phyloP scores from a whole-genome alignment of 2,113 vertebrate genomes.

The Anser cygnoides region DNA sequence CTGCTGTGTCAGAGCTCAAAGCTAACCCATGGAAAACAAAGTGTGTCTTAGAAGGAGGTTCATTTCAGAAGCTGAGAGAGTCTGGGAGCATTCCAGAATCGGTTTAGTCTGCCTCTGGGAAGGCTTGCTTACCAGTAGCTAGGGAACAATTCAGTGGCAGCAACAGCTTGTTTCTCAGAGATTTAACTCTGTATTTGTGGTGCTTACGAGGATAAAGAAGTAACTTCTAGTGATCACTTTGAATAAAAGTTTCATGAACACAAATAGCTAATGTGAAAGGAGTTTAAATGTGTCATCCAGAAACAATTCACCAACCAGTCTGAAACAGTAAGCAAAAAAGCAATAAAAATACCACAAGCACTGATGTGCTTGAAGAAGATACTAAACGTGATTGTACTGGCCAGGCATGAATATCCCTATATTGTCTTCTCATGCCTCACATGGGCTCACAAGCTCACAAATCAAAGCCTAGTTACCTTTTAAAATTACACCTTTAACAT shows the following conservation, averaged over 20 bases:
- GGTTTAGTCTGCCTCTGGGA: constrained; percentile 22
- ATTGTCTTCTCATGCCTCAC: background rate
- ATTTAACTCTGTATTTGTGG: constrained; percentile 1
- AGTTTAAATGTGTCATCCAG: constrained; percentile 33
- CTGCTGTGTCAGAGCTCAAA: background rate
- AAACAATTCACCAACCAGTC: background rate
- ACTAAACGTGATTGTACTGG: background rate
- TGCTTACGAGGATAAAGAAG: constrained; percentile 5
- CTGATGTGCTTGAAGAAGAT: background rate
- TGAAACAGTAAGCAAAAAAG: background rate
- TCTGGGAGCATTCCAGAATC: constrained; percentile 7
- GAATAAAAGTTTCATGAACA: constrained; percentile 35
- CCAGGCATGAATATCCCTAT: background rate
- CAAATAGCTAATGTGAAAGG: constrained; percentile 34
- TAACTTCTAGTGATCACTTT: constrained; percentile 18
- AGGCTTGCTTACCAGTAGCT: background rate
- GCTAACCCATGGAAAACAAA: background rate
- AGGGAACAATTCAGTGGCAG: constrained; percentile 15
- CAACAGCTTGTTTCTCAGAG: constrained; percentile 36
- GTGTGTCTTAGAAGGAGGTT: background rate
- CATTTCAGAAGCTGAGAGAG: background rate
- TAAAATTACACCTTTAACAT: background rate
- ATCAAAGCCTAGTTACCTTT: background rate
- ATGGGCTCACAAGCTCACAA: background rate
- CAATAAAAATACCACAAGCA: background rate